A percentile compares a stretch with the other conserved stretches of the same genome.
Evolutionary conservation across 1,140 invertebrate genomes (phyloP).

Genomic region (Oryzaephilus surinamensis): DNA sequence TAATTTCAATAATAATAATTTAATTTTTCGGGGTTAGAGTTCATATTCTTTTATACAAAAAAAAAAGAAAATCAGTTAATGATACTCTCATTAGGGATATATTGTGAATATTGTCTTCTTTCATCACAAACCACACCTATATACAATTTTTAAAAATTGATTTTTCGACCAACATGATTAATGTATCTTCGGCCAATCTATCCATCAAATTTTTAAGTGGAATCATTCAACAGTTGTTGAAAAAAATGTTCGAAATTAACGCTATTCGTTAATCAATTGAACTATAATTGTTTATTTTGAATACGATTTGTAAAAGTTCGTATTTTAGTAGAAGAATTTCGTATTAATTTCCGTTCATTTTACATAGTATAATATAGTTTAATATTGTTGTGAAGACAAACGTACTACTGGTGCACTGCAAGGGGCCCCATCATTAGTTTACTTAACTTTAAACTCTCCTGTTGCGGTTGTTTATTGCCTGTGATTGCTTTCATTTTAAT

Average conservation of each 20-base stretch:
- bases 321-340: not conserved
- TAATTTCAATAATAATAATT: too few relatives aligned
- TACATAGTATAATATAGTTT: not conserved
- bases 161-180: constrained; percentile 31
- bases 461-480: constrained; percentile 12
- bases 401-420: constrained; percentile 20
- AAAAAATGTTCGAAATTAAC: too few relatives aligned
- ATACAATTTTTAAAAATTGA: too few relatives aligned
- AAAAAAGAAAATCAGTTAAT: too few relatives aligned
- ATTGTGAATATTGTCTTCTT: too few relatives aligned
- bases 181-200: constrained; percentile 25
- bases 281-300: not conserved
- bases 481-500: constrained; percentile 17
- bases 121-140: too few relatives aligned
- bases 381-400: not conserved
- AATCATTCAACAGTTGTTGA: constrained; percentile 20
- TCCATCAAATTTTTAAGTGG: constrained; percentile 30
- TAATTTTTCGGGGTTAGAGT: too few relatives aligned
- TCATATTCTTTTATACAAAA: too few relatives aligned
- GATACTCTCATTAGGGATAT: too few relatives aligned
- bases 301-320: not conserved
- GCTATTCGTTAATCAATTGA: constrained; percentile 8
- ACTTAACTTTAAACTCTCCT: constrained; percentile 13
- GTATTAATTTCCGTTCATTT: not conserved
- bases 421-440: constrained; percentile 24